Evolutionary conservation across 2,797 vertebrate genomes (phyloP).

Genomic region (Myotis daubentonii): DNA sequence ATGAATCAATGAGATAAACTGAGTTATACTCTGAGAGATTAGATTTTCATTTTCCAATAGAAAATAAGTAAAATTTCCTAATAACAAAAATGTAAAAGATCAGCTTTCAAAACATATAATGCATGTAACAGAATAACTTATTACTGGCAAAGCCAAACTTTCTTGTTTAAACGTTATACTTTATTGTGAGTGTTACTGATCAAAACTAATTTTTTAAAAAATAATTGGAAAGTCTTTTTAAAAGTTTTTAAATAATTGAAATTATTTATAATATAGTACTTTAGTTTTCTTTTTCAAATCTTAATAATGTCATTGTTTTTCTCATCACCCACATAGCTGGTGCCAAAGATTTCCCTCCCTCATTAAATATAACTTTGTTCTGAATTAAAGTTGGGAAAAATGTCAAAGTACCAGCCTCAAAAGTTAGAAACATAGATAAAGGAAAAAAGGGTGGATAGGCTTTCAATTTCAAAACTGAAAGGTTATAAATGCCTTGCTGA

Average conservation of each 20-base stretch:
- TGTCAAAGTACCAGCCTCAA: not conserved
- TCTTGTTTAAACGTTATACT: not conserved
- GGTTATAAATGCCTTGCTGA: not conserved
- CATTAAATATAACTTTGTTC: not conserved
- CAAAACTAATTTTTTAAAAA: not conserved
- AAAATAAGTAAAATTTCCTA: constrained; percentile 4
- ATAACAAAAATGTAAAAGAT: not conserved
- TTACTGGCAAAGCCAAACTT: not conserved
- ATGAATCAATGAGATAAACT: not conserved
- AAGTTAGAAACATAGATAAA: not conserved
- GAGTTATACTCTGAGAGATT: not conserved
- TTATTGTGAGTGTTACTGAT: not conserved
- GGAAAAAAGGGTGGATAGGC: not conserved
- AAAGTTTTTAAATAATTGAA: constrained; percentile 23
- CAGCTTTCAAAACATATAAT: constrained; percentile 9
- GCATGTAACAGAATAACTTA: not conserved
- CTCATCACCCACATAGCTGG: not conserved
- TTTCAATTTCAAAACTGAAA: constrained; percentile 23
- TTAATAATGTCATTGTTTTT: not conserved
- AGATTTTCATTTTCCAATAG: not conserved
- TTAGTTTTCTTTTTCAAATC: constrained; percentile 12
- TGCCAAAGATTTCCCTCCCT: not conserved
- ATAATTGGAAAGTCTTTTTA: not conserved
- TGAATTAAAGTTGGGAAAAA: constrained; percentile 5
- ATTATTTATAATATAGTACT: not conserved